Evolutionary conservation across 2,888 invertebrate genomes (phyloP).

Genomic region (Neoitamus cyanurus): DNA sequence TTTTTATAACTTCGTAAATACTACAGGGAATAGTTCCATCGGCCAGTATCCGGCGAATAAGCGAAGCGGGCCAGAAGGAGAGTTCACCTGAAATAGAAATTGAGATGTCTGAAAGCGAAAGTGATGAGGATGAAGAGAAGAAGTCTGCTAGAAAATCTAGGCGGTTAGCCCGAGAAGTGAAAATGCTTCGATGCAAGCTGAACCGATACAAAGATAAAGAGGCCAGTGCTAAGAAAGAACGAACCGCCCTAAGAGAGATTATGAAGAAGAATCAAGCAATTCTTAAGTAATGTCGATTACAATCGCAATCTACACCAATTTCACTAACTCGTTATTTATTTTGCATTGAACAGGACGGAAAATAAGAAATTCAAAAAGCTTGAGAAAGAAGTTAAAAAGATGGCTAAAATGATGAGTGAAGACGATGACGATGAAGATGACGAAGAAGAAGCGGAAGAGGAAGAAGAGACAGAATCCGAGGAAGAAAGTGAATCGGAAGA

Average conservation of each 20-base stretch:
- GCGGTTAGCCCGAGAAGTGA: conserved; percentile 68
- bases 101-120: conserved; percentile 73
- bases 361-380: conserved; percentile 84
- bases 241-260: conserved; percentile 80
- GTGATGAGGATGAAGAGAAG: conserved; percentile 75
- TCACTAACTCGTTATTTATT: background rate
- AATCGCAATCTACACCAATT: background rate
- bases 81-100: conserved; percentile 72
- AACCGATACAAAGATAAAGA: conserved; percentile 73
- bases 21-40: conserved; percentile 53
- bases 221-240: conserved; percentile 80
- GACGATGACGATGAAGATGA: conserved; percentile 66
- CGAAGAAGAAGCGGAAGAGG: conserved; percentile 68
- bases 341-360: conserved; percentile 70
- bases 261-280: conserved; percentile 84
- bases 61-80: conserved; percentile 67
- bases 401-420: conserved; percentile 85
- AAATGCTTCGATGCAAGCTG: conserved; percentile 66
- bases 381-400: conserved; percentile 90
- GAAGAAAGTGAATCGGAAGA: conserved; percentile 61
- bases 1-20: background rate
- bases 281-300: conserved; percentile 71
- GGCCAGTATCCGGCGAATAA: conserved; percentile 62
- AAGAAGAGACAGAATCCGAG: conserved; percentile 59
- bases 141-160: conserved; percentile 77